These are phyloP conservation scores for Ostrea denselamellosa DNA, from an alignment of 1,140 invertebrate species.

Conservation along the genomic window DNA sequence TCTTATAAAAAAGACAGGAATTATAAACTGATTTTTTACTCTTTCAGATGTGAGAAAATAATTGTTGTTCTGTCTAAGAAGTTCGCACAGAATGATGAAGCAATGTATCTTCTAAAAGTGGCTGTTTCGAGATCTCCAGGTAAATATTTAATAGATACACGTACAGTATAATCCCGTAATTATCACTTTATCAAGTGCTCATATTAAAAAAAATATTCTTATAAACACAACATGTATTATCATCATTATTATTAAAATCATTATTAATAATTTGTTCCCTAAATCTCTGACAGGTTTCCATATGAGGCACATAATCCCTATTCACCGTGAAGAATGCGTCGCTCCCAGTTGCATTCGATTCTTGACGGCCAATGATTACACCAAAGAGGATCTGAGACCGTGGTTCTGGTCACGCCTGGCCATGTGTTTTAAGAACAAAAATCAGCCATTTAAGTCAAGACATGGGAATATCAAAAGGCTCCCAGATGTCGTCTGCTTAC, in stretches of 20 bases:
- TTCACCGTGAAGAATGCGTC: neutral
- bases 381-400: neutral
- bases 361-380: constrained; percentile 6
- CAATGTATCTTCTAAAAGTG: constrained; percentile 7
- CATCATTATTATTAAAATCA: too few relatives aligned
- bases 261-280: too few relatives aligned
- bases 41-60: constrained; percentile 3
- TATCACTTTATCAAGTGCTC: too few relatives aligned
- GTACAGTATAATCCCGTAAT: neutral
- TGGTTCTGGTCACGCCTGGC: neutral
- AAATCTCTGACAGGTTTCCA: neutral
- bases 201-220: too few relatives aligned
- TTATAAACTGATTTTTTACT: neutral
- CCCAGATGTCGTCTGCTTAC: neutral
- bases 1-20: neutral
- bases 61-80: neutral
- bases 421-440: neutral
- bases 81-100: neutral
- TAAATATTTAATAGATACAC: neutral
- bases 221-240: too few relatives aligned
- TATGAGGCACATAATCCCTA: constrained; percentile 7
- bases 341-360: constrained; percentile 24
- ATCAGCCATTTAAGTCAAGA: neutral
- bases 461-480: constrained; percentile 7
- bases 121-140: constrained; percentile 1